phyloP scores from a whole-genome alignment of 2,113 vertebrate genomes.

The Aramus guarauna region DNA sequence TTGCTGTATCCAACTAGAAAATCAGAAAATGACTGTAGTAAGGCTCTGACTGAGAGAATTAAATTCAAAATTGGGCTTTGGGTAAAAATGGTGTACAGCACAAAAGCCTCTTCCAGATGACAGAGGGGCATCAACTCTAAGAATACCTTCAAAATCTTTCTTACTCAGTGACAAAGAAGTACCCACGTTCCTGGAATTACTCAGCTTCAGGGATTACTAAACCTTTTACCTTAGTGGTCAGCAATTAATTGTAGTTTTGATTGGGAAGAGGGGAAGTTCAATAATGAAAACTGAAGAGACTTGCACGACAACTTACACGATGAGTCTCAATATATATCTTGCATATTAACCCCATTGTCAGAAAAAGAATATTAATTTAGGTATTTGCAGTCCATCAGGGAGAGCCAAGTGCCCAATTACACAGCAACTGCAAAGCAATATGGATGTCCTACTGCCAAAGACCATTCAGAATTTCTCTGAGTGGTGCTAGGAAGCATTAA shows the following conservation, averaged over 20 bases:
- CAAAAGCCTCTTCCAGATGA: background rate
- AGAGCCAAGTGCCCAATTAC: background rate
- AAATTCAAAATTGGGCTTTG: background rate
- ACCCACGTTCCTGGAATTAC: rapidly evolving
- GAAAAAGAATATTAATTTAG: background rate
- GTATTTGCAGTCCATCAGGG: background rate
- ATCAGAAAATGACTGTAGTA: background rate
- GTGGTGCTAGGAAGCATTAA: background rate
- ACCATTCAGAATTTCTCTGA: background rate
- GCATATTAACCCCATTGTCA: background rate
- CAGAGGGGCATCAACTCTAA: background rate
- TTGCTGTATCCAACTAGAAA: background rate
- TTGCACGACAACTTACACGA: background rate
- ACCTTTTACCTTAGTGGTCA: no score
- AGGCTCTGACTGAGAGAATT: background rate
- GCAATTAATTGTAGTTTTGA: background rate
- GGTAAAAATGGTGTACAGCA: background rate
- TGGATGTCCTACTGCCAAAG: background rate
- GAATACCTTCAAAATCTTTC: background rate
- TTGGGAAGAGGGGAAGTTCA: background rate
- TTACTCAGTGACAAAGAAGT: background rate
- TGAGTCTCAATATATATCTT: rapidly evolving
- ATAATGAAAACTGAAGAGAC: background rate
- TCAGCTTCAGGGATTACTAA: background rate
- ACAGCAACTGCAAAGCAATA: background rate